Percentiles rank a stretch among this genome's conserved stretches.
These are phyloP conservation scores for Neelides sp. DNA, from an alignment of 1,140 invertebrate genomes.

Conservation along the genomic window DNA sequence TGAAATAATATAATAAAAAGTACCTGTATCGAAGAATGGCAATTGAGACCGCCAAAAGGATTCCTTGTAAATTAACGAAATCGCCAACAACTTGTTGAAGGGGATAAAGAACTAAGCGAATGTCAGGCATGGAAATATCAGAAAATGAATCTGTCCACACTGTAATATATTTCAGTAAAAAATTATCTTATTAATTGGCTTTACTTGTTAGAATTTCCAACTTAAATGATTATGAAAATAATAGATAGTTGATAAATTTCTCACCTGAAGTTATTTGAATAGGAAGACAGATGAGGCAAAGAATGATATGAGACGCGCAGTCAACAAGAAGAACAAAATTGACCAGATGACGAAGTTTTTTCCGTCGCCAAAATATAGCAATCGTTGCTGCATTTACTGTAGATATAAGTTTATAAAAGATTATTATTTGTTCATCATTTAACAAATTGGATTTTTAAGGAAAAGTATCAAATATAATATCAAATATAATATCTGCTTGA, in stretches of 20 bases:
- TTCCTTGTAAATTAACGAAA: constrained; percentile 23
- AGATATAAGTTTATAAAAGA: constrained; percentile 5
- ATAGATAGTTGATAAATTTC: too few species aligned
- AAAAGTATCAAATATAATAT: too few species aligned
- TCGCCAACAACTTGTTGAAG: constrained; percentile 28
- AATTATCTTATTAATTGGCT: too few species aligned
- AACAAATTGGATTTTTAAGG: neutral
- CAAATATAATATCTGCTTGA: too few species aligned
- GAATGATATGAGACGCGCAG: constrained; percentile 25
- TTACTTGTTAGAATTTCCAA: too few species aligned
- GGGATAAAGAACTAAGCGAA: neutral
- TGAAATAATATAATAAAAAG: neutral
- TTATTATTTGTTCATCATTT: neutral
- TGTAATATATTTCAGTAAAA: neutral
- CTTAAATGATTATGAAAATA: too few species aligned
- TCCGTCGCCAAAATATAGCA: constrained; percentile 21
- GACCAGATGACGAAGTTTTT: constrained; percentile 25
- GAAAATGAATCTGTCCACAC: neutral
- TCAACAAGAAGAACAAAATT: constrained; percentile 29
- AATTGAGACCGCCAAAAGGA: constrained; percentile 22
- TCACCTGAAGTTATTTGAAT: constrained; percentile 15
- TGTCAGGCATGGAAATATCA: neutral
- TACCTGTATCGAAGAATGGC: constrained; percentile 28
- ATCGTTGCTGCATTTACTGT: constrained; percentile 27
- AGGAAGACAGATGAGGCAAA: constrained; percentile 24